Evolutionary conservation across 2,113 vertebrate species (phyloP).

Genomic region (Pseudopodoces humilis): DNA sequence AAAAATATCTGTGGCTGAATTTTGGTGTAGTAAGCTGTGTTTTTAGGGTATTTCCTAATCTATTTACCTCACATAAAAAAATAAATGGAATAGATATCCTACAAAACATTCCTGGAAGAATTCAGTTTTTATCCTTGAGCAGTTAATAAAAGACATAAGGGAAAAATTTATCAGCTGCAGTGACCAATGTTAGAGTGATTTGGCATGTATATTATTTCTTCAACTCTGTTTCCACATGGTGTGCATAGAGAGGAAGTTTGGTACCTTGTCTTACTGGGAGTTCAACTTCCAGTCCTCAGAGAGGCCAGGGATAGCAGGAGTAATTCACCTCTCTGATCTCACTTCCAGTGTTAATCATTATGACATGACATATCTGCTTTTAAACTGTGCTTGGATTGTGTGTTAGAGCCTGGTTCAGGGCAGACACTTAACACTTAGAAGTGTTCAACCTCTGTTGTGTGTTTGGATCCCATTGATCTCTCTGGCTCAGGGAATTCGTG

Average conservation of each 20-base stretch:
- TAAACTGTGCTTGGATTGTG: not conserved
- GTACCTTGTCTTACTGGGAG: not conserved
- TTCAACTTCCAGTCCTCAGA: not conserved
- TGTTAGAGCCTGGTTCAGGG: not conserved
- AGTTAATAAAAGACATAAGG: not conserved
- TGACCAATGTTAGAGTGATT: not conserved
- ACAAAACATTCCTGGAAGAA: not conserved
- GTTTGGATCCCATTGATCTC: slow-evolving; percentile 43
- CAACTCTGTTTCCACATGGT: not conserved
- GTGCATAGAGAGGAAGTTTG: not conserved
- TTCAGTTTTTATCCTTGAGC: not conserved
- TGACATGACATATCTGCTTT: not conserved
- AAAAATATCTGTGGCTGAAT: not conserved
- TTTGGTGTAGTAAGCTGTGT: not conserved
- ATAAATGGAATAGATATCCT: not conserved
- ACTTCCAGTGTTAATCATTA: not conserved
- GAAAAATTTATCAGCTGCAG: not conserved
- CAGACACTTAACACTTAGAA: not conserved
- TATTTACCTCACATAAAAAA: not conserved
- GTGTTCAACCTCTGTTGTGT: slow-evolving; percentile 6
- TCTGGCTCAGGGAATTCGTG: not conserved
- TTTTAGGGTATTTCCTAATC: not conserved
- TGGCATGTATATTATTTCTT: not conserved
- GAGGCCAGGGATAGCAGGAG: not conserved
- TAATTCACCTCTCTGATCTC: slow-evolving; percentile 44